phyloP scores from a whole-genome alignment of 2,113 vertebrate species.

The Nannospalax galili region DNA sequence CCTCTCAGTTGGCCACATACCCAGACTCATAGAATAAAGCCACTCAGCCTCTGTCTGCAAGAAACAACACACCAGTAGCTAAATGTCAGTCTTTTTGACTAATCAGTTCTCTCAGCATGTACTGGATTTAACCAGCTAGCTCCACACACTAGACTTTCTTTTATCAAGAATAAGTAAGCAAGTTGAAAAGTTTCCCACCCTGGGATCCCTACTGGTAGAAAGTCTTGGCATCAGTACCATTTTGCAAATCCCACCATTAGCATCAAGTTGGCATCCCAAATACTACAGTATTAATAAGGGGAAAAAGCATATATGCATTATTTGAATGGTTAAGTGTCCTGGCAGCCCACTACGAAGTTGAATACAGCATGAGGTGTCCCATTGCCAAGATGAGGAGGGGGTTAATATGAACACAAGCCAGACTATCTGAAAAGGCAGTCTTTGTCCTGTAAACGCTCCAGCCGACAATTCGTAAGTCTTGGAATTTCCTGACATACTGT shows the following conservation, averaged over 20 bases:
- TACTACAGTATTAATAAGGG: constrained; percentile 70
- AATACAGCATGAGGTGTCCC: constrained; percentile 48
- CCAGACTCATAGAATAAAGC: background rate
- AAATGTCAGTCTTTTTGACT: background rate
- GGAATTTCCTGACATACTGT: constrained; percentile 71
- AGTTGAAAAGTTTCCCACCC: background rate
- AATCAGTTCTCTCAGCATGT: no score
- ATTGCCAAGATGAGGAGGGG: background rate
- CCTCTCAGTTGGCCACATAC: background rate
- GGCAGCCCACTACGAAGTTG: constrained; percentile 75
- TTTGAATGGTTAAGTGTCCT: constrained; percentile 53
- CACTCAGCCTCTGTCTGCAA: background rate
- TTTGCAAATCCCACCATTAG: background rate
- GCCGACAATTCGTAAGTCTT: constrained; percentile 52
- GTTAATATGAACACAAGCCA: constrained; percentile 55
- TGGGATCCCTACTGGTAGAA: background rate
- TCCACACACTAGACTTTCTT: background rate
- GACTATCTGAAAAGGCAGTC: constrained; percentile 79
- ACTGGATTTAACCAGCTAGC: background rate
- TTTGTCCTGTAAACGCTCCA: constrained; percentile 65
- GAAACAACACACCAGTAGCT: background rate
- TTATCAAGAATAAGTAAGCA: background rate
- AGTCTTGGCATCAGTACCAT: background rate
- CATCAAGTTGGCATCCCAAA: background rate
- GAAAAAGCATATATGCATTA: constrained; percentile 60